These are phyloP conservation scores for Mungos mungo DNA, from an alignment of 2,113 vertebrate species.

Conservation along the genomic window DNA sequence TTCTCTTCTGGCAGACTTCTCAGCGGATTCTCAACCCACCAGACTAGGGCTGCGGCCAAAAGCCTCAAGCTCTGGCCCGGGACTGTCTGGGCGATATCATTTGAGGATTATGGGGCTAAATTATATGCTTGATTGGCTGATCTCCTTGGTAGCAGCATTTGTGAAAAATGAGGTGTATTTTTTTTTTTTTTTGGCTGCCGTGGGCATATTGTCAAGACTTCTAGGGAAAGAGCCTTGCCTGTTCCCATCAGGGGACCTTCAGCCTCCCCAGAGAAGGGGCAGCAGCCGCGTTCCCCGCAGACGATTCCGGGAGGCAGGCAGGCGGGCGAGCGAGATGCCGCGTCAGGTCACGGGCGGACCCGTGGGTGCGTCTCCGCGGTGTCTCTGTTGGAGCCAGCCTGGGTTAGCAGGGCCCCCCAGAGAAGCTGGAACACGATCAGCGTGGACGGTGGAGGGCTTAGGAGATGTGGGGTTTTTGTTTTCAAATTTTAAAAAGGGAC, in stretches of 20 bases:
- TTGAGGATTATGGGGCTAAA: constrained; percentile 34
- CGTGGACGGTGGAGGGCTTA: not conserved
- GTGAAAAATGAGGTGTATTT: not conserved
- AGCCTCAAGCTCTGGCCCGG: not conserved
- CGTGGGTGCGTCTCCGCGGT: not conserved
- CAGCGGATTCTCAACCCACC: not conserved
- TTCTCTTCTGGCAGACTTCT: not conserved
- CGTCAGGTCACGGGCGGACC: constrained; percentile 57
- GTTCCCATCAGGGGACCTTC: constrained; percentile 59
- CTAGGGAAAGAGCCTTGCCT: constrained; percentile 29
- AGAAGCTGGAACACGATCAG: constrained; percentile 62
- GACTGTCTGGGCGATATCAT: not conserved
- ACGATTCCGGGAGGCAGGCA: not conserved
- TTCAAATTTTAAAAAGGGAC: not conserved
- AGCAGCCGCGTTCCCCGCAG: not conserved
- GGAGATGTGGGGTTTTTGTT: constrained; percentile 66
- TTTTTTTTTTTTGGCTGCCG: not conserved
- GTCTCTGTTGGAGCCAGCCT: constrained; percentile 56
- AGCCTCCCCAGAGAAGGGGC: not conserved
- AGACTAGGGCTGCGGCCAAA: not conserved
- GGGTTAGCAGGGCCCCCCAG: constrained; percentile 55
- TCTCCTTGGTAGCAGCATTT: constrained; percentile 13
- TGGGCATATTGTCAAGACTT: constrained; percentile 41
- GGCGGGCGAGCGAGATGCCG: not conserved
- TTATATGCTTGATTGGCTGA: not conserved